Percentiles rank a stretch among this genome's conserved stretches.
These are phyloP conservation scores for Nasonia longicornis DNA, from an alignment of 1,140 invertebrate species.

Conservation along the genomic window DNA sequence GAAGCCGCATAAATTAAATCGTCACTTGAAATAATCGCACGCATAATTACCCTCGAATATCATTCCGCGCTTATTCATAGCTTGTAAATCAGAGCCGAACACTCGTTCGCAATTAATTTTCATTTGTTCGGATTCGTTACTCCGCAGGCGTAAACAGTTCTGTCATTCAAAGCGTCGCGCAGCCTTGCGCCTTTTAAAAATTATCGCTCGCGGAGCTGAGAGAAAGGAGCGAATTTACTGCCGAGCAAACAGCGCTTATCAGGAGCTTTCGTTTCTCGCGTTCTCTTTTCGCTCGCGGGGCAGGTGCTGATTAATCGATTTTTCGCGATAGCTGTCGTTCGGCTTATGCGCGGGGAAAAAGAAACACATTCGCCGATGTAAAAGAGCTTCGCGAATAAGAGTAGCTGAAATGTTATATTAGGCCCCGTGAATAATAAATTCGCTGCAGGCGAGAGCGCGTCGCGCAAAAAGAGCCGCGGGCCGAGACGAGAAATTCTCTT, in stretches of 20 bases:
- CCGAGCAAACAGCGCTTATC: conserved; percentile 24
- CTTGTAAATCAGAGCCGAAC: neutral
- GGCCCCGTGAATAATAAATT: conserved; percentile 33
- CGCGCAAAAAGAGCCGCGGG: neutral
- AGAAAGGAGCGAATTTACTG: conserved; percentile 19
- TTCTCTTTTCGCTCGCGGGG: neutral
- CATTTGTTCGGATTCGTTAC: conserved; percentile 20
- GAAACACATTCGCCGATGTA: neutral
- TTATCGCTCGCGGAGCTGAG: neutral
- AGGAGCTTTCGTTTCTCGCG: neutral
- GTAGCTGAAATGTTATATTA: neutral
- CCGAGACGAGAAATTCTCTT: conserved; percentile 30
- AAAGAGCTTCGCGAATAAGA: neutral
- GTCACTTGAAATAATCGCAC: too few relatives aligned
- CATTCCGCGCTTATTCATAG: neutral
- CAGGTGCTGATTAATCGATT: conserved; percentile 30
- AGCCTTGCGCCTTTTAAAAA: conserved; percentile 11
- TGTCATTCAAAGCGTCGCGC: conserved; percentile 1
- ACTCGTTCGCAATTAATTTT: neutral
- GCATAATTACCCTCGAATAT: too few relatives aligned
- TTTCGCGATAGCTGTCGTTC: neutral
- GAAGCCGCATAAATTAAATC: too few relatives aligned
- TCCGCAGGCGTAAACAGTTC: conserved; percentile 10
- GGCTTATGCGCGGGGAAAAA: too few relatives aligned
- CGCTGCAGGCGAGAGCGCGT: neutral